These are phyloP conservation scores for Diacarnus erythraeanus DNA, from an alignment of 37 sponge, comb jelly and placozoan genomes.

Conservation along the genomic window DNA sequence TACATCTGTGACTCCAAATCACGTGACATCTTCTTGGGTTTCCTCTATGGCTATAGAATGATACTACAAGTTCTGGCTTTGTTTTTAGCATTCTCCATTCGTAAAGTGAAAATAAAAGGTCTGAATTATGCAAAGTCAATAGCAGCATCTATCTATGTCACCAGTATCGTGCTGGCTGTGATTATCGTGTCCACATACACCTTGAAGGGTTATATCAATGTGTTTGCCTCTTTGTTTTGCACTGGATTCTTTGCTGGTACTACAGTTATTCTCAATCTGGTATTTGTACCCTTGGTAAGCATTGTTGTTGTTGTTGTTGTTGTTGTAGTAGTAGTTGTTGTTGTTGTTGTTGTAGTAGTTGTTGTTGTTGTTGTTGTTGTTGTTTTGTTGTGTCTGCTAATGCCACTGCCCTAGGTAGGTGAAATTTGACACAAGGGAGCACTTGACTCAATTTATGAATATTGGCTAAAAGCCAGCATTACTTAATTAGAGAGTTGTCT, in stretches of 20 bases:
- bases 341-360: background rate
- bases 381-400: background rate
- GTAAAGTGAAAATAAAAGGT: conserved; percentile 63
- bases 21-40: no score
- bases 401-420: background rate
- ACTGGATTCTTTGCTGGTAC: conserved; percentile 19
- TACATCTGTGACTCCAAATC: no score
- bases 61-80: conserved; percentile 50
- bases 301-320: no score
- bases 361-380: background rate
- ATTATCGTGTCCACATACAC: conserved; percentile 28
- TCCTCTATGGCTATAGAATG: no score
- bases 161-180: conserved; percentile 36
- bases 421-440: no score
- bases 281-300: conserved; percentile 60
- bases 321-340: no score
- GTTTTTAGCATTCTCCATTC: conserved; percentile 49
- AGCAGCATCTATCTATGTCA: conserved; percentile 53
- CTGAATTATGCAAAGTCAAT: conserved; percentile 49
- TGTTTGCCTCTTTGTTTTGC: conserved; percentile 9
- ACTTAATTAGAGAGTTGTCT: no score
- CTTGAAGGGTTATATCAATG: conserved; percentile 23
- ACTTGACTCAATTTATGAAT: no score
- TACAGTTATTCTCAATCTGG: conserved; percentile 39
- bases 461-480: no score